phyloP scores from a whole-genome alignment of 2,113 vertebrate genomes.

The Seriola dumerili region DNA sequence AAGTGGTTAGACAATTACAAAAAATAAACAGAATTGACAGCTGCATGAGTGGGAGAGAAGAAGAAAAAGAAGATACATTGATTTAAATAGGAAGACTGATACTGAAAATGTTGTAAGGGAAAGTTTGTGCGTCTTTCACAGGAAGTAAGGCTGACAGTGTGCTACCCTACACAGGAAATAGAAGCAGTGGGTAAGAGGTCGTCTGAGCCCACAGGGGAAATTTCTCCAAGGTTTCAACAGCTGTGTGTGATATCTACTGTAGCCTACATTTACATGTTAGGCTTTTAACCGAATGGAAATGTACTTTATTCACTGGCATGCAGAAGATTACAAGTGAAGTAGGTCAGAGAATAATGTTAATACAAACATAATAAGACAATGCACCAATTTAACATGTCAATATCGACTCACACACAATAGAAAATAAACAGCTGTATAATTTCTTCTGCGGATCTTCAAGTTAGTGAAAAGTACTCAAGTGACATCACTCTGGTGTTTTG shows the following conservation, averaged over 20 bases:
- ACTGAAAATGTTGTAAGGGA: constrained; percentile 41
- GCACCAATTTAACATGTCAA: not conserved
- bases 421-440: not conserved
- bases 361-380: not conserved
- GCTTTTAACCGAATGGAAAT: not conserved
- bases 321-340: not conserved
- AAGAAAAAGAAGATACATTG: not conserved
- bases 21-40: not conserved
- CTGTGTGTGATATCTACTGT: constrained; percentile 53
- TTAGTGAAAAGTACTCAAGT: not conserved
- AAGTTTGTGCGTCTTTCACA: constrained; percentile 50
- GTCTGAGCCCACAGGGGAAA: constrained; percentile 50
- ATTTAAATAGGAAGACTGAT: constrained; percentile 22
- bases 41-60: not conserved
- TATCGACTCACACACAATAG: no score
- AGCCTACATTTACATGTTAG: constrained; percentile 17
- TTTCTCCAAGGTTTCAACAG: constrained; percentile 59
- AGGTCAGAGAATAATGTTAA: not conserved
- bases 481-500: not conserved
- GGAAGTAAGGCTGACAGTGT: constrained; percentile 56
- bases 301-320: not conserved
- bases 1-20: constrained; percentile 6
- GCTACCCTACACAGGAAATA: constrained; percentile 68
- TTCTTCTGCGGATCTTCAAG: not conserved
- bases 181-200: constrained; percentile 64